Evolutionary conservation across 2,888 invertebrate species (phyloP).

Genomic region (Ophonus ardosiacus): DNA sequence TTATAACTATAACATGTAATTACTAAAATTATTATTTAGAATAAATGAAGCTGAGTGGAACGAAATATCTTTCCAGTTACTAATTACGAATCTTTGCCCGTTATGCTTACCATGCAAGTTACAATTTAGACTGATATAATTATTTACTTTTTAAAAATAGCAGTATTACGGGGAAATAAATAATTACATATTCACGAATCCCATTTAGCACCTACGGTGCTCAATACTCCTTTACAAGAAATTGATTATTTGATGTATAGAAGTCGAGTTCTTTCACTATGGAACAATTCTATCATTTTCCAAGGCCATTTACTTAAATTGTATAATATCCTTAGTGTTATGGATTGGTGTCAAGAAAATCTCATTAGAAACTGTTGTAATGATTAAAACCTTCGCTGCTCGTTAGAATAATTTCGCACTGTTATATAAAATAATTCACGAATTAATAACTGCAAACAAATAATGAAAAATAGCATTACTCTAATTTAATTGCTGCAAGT

Average conservation of each 20-base stretch:
- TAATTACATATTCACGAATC: slow-evolving; percentile 18
- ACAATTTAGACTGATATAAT: background rate
- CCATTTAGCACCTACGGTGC: background rate
- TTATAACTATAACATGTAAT: no score
- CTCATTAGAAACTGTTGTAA: background rate
- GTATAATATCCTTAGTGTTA: background rate
- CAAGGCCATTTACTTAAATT: slow-evolving; percentile 31
- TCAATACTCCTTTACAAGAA: background rate
- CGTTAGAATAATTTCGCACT: background rate
- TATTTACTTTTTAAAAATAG: background rate
- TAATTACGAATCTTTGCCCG: background rate
- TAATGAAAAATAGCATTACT: no score
- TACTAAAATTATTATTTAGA: no score
- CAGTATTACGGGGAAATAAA: background rate
- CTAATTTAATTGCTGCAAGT: no score
- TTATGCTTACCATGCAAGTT: background rate
- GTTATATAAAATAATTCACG: background rate
- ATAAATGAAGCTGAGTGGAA: no score
- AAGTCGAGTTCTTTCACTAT: slow-evolving; percentile 4
- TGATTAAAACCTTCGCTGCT: background rate
- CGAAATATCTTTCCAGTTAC: no score
- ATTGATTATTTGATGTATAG: background rate
- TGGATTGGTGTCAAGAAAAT: slow-evolving; percentile 22
- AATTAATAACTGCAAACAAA: no score
- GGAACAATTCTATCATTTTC: slow-evolving; percentile 17